A percentile compares a stretch with the other conserved stretches of the same genome.
Evolutionary conservation across 2,797 vertebrate genomes (phyloP).

Genomic region (Protosalanx chinensis): DNA sequence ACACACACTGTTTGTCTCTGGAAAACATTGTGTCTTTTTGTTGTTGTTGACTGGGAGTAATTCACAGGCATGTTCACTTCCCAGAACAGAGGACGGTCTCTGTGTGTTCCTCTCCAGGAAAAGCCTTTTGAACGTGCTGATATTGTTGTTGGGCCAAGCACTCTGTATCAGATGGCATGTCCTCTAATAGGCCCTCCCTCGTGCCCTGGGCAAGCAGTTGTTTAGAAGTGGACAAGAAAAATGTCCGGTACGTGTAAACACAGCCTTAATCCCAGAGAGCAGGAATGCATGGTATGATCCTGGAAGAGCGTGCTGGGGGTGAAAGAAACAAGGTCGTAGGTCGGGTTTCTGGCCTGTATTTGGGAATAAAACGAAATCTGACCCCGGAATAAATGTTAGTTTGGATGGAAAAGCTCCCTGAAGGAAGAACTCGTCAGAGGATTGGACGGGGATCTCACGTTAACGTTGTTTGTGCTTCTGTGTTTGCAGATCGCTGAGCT

Average conservation of each 20-base stretch:
- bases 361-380: neutral
- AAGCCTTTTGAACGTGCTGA: conserved; percentile 25
- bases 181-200: conserved; percentile 27
- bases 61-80: conserved; percentile 1
- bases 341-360: conserved; percentile 31
- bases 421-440: conserved; percentile 7
- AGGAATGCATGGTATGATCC: conserved; percentile 53
- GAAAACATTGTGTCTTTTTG: neutral
- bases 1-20: no score
- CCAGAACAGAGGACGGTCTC: conserved; percentile 19
- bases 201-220: conserved; percentile 27
- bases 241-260: conserved; percentile 59
- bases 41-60: conserved; percentile 4
- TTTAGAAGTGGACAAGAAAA: conserved; percentile 46
- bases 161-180: conserved; percentile 26
- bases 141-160: conserved; percentile 28
- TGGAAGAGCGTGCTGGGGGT: conserved; percentile 30
- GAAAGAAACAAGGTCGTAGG: conserved; percentile 11
- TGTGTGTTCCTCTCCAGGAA: conserved; percentile 13
- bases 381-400: neutral
- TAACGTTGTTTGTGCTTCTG: conserved; percentile 19
- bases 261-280: conserved; percentile 49
- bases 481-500: conserved; percentile 77
- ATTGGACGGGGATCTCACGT: conserved; percentile 10
- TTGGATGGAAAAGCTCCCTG: neutral